Percentiles rank a stretch among this genome's conserved stretches.
Evolutionary conservation across 2,113 vertebrate species (phyloP).

Genomic region (Prietella phreatophila): DNA sequence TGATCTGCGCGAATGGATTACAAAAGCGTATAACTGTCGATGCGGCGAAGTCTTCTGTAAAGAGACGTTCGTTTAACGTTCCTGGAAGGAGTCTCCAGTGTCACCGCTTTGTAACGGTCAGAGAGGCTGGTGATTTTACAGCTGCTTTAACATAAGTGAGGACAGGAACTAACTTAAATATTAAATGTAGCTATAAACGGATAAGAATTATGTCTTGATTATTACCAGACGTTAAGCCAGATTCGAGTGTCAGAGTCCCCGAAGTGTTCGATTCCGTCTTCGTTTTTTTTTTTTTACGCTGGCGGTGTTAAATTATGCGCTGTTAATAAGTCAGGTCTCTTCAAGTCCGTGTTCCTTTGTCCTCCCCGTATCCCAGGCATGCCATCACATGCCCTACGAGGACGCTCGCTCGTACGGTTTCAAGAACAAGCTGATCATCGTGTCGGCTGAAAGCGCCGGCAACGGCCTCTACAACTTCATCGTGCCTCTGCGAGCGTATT

Average conservation of each 20-base stretch:
- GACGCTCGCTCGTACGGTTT: conserved; percentile 79
- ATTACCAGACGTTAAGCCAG: no score
- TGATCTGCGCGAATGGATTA: background rate
- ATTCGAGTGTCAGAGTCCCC: background rate
- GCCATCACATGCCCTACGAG: conserved; percentile 75
- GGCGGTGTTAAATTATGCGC: background rate
- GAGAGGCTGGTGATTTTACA: background rate
- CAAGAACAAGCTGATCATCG: conserved; percentile 81
- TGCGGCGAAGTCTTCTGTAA: background rate
- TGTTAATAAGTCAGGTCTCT: no score
- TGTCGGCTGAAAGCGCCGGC: conserved; percentile 78
- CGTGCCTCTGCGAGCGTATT: conserved; percentile 78
- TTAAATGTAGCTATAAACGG: background rate
- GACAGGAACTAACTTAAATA: background rate
- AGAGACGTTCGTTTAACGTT: background rate
- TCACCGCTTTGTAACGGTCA: background rate
- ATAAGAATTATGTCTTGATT: background rate
- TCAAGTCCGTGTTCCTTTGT: background rate
- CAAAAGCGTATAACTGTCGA: background rate
- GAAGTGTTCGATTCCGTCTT: background rate
- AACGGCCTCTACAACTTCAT: conserved; percentile 85
- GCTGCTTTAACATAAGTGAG: background rate
- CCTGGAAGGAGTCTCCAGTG: background rate
- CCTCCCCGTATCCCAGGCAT: conserved; percentile 60
- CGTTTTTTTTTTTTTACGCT: background rate